Evolutionary conservation across 2,888 invertebrate species (phyloP).

Genomic region (Latheticus oryzae): DNA sequence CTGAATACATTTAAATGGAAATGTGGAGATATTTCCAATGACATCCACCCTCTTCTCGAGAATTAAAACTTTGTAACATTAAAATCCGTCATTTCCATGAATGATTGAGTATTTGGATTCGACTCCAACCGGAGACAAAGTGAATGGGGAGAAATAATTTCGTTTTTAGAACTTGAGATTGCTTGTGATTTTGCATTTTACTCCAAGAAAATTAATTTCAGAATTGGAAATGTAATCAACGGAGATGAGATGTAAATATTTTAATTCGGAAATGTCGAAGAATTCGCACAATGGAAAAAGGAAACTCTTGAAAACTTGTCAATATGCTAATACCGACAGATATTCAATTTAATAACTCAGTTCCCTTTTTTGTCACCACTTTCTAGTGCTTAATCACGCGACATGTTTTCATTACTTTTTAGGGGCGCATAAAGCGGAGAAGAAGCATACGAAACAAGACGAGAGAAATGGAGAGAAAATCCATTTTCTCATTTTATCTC

Average conservation of each 20-base stretch:
- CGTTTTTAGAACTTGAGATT: constrained; percentile 61
- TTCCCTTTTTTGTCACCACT: constrained; percentile 47
- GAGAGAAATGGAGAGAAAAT: constrained; percentile 55
- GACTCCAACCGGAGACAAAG: constrained; percentile 56
- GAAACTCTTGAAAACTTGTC: constrained; percentile 44
- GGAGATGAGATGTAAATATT: constrained; percentile 64
- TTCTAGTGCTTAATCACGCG: constrained; percentile 56
- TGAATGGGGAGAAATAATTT: constrained; percentile 62
- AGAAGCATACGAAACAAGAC: constrained; percentile 49
- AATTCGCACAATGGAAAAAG: constrained; percentile 30
- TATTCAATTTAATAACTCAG: constrained; percentile 33
- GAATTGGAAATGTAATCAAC: constrained; percentile 64
- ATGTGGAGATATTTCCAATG: constrained; percentile 64
- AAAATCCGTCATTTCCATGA: constrained; percentile 66
- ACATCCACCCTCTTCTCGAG: constrained; percentile 54
- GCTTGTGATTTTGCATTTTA: constrained; percentile 64
- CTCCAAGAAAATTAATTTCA: constrained; percentile 64
- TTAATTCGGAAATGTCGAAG: constrained; percentile 56
- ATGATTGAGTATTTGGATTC: constrained; percentile 65
- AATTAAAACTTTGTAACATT: constrained; percentile 65
- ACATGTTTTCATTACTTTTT: constrained; percentile 57
- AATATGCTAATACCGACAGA: constrained; percentile 39
- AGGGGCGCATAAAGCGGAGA: constrained; percentile 53
- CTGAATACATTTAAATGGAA: constrained; percentile 66
- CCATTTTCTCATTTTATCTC: constrained; percentile 67